Conservation (phyloP, 2,113 vertebrate genomes). For the Ctenomys sociabilis region DNA sequence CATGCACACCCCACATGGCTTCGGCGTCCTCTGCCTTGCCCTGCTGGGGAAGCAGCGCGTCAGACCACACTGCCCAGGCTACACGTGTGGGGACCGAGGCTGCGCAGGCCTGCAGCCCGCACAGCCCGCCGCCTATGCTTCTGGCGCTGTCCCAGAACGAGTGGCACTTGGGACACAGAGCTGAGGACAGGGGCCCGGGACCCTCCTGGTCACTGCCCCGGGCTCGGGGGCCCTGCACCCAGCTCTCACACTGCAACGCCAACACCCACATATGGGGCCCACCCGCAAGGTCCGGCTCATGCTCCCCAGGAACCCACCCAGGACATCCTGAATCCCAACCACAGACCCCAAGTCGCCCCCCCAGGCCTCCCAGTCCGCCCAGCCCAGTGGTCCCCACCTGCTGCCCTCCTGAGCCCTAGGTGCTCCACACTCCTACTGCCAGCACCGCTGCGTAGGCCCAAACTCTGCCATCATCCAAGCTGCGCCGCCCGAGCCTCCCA, state of each 20-base stretch:
- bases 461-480: accelerated
- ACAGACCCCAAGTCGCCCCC: not conserved
- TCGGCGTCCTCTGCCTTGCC: not conserved
- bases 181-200: not conserved
- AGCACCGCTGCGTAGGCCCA: too few species aligned
- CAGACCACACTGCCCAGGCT: not conserved
- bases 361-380: not conserved
- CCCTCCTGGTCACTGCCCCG: accelerated
- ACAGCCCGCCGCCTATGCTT: not conserved
- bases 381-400: accelerated
- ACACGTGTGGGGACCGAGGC: not conserved
- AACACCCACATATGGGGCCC: accelerated
- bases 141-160: not conserved
- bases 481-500: accelerated
- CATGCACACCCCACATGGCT: not conserved
- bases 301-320: not conserved
- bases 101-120: not conserved
- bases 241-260: accelerated
- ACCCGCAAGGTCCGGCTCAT: accelerated
- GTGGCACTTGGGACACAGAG: not conserved
- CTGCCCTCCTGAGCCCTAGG: accelerated
- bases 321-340: not conserved
- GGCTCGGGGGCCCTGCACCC: not conserved
- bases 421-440: accelerated
- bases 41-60: constrained; percentile 79